Evolutionary conservation across 2,113 vertebrate species (phyloP).

Genomic region (Cranoglanis bouderius): DNA sequence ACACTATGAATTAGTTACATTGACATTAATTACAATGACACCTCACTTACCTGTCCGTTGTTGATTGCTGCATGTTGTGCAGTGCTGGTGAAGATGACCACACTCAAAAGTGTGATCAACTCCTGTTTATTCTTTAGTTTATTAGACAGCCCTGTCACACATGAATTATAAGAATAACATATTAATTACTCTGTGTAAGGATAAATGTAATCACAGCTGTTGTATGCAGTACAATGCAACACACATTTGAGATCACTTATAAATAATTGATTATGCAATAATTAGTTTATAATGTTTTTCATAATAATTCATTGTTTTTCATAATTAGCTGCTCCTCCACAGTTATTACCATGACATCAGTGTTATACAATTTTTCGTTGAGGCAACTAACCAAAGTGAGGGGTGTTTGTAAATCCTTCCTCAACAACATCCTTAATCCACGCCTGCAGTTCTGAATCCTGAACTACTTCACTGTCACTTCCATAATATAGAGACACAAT

Average conservation of each 20-base stretch:
- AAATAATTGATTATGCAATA: background rate
- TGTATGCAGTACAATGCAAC: background rate
- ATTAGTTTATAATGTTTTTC: background rate
- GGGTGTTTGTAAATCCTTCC: conserved; percentile 68
- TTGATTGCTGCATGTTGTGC: conserved; percentile 74
- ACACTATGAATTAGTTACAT: background rate
- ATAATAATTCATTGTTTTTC: background rate
- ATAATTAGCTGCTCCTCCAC: background rate
- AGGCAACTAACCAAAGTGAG: conserved; percentile 65
- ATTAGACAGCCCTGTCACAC: conserved; percentile 61
- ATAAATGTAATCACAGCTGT: background rate
- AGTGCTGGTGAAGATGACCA: conserved; percentile 66
- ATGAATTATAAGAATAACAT: background rate
- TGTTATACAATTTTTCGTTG: background rate
- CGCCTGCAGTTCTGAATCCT: conserved; percentile 69
- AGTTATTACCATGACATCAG: background rate
- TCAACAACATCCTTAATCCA: conserved; percentile 66
- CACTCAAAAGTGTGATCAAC: conserved; percentile 66
- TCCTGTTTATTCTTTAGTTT: conserved; percentile 62
- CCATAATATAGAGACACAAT: conserved; percentile 65
- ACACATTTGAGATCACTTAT: background rate
- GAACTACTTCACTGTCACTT: conserved; percentile 57
- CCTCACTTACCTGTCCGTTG: conserved; percentile 67
- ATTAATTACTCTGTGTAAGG: background rate
- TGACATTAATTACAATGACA: no score